Evolutionary conservation across 2,888 invertebrate genomes (phyloP).

Genomic region (Piscicola geometra): DNA sequence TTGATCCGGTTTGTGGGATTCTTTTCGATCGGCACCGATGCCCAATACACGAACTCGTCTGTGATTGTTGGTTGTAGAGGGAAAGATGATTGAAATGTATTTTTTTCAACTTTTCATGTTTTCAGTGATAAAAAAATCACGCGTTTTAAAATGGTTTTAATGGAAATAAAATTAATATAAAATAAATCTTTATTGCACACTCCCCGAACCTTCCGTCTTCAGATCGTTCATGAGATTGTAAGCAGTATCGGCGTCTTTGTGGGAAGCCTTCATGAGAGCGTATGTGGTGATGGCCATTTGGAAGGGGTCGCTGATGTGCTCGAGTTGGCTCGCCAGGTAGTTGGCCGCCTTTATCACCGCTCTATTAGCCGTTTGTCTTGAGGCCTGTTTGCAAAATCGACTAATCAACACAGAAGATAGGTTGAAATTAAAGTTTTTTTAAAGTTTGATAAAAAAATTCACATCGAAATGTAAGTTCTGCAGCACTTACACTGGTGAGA

Average conservation of each 20-base stretch:
- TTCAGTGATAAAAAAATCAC: background rate
- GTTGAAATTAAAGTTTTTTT: background rate
- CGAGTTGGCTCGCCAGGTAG: slow-evolving; percentile 46
- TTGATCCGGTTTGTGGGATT: slow-evolving; percentile 51
- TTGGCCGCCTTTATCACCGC: slow-evolving; percentile 46
- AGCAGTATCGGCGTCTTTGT: slow-evolving; percentile 40
- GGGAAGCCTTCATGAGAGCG: slow-evolving; percentile 61
- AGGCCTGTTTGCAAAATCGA: too few relatives aligned
- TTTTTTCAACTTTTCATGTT: too few relatives aligned
- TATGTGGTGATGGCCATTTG: slow-evolving; percentile 83
- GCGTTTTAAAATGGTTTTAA: too few relatives aligned
- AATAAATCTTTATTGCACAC: background rate
- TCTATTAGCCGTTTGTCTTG: slow-evolving; percentile 43
- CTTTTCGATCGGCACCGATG: slow-evolving; percentile 47
- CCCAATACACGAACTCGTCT: slow-evolving; percentile 49
- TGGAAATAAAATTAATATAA: background rate
- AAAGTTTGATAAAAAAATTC: background rate
- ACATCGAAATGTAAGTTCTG: background rate
- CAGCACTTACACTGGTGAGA: slow-evolving; percentile 43
- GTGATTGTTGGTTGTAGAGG: too few relatives aligned
- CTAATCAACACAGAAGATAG: background rate
- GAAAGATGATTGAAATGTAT: too few relatives aligned
- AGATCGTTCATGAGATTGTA: slow-evolving; percentile 39
- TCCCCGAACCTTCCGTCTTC: slow-evolving; percentile 23
- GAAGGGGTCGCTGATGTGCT: slow-evolving; percentile 64